These are phyloP conservation scores for Cataglyphis rosenhaueri DNA, from an alignment of 2,888 invertebrate genomes.

Conservation along the genomic window DNA sequence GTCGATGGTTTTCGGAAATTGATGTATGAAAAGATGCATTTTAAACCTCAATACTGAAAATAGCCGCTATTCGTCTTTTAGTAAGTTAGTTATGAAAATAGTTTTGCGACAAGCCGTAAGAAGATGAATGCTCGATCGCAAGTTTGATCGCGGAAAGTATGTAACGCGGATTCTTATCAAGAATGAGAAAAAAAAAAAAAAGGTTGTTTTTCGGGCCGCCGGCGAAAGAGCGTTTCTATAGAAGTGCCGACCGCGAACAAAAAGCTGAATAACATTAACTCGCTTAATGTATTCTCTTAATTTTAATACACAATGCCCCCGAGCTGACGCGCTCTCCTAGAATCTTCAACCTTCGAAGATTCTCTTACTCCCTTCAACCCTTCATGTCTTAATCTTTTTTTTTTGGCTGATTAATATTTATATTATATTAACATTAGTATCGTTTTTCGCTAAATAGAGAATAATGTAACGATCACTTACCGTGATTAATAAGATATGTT, in stretches of 20 bases:
- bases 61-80: background rate
- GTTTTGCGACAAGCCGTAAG: background rate
- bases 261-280: slow-evolving; percentile 76
- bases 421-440: slow-evolving; percentile 29
- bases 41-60: background rate
- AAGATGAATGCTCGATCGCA: slow-evolving; percentile 21
- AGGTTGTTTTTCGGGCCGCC: slow-evolving; percentile 32
- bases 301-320: slow-evolving; percentile 74
- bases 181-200: background rate
- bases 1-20: background rate
- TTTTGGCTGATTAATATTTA: slow-evolving; percentile 49
- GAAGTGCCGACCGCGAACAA: slow-evolving; percentile 61
- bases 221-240: slow-evolving; percentile 51
- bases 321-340: slow-evolving; percentile 12
- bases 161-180: slow-evolving; percentile 27
- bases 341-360: slow-evolving; percentile 24
- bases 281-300: slow-evolving; percentile 76
- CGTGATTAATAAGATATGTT: background rate
- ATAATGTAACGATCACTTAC: background rate
- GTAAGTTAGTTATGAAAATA: background rate
- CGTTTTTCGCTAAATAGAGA: slow-evolving; percentile 6
- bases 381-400: slow-evolving; percentile 33
- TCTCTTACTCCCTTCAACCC: slow-evolving; percentile 32
- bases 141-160: slow-evolving; percentile 17
- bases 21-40: background rate